These are phyloP conservation scores for Xiphophorus couchianus DNA, from an alignment of 2,113 vertebrate genomes.

Conservation along the genomic window DNA sequence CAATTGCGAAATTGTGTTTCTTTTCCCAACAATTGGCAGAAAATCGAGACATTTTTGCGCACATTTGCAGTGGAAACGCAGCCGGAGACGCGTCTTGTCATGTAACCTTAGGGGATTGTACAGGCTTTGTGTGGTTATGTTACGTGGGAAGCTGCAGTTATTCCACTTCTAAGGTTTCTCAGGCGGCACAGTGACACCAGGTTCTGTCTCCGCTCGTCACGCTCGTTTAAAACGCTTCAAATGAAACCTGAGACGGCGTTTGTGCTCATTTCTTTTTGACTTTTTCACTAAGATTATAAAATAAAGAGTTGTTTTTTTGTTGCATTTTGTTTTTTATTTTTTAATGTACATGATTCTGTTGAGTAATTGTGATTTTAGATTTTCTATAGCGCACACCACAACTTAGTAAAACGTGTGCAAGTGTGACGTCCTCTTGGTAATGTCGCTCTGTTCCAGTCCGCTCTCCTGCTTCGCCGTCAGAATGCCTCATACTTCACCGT, in stretches of 20 bases:
- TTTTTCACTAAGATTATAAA: conserved; percentile 18
- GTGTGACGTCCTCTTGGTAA: conserved; percentile 55
- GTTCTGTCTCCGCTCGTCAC: conserved; percentile 23
- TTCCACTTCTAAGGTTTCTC: too few species aligned
- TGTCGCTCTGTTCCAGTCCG: conserved; percentile 57
- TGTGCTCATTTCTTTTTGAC: conserved; percentile 6
- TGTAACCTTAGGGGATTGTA: not conserved
- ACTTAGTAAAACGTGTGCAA: conserved; percentile 48
- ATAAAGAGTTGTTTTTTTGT: not conserved
- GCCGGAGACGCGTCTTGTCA: not conserved
- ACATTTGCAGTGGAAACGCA: too few species aligned
- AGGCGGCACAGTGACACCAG: conserved; percentile 15
- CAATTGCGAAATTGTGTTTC: too few species aligned
- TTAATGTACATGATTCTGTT: conserved; percentile 43
- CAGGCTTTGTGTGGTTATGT: not conserved
- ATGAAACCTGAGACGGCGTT: conserved; percentile 26
- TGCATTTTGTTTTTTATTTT: conserved; percentile 20
- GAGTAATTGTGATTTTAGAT: conserved; percentile 40
- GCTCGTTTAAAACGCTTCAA: conserved; percentile 37
- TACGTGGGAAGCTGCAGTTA: too few species aligned
- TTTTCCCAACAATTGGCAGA: too few species aligned
- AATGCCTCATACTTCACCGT: conserved; percentile 26
- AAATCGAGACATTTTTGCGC: too few species aligned
- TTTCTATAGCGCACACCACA: conserved; percentile 47
- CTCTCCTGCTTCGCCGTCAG: conserved; percentile 20